Evolutionary conservation across 2,888 invertebrate species (phyloP).

Genomic region (Amiota mariae): DNA sequence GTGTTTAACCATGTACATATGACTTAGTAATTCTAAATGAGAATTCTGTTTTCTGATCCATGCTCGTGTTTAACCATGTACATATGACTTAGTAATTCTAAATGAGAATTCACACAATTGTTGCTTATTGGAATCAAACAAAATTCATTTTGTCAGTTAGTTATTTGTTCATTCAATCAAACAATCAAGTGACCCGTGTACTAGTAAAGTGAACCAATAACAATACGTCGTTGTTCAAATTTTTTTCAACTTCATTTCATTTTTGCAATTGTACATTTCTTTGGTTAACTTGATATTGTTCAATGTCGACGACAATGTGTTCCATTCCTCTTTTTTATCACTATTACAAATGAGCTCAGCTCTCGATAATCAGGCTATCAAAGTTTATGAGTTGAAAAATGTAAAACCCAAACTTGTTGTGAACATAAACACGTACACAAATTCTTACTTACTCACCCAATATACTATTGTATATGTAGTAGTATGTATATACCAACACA

Average conservation of each 20-base stretch:
- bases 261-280: background rate
- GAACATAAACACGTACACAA: background rate
- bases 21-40: too few species aligned
- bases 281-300: background rate
- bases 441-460: background rate
- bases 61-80: too few species aligned
- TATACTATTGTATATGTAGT: background rate
- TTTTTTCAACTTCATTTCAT: background rate
- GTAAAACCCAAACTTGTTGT: background rate
- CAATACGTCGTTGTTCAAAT: too few species aligned
- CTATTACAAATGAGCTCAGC: conserved; percentile 14
- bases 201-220: too few species aligned
- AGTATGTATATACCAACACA: background rate
- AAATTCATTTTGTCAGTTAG: too few species aligned
- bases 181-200: too few species aligned
- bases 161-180: too few species aligned
- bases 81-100: too few species aligned
- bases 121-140: too few species aligned
- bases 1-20: too few species aligned
- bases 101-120: too few species aligned
- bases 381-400: conserved; percentile 18
- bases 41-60: too few species aligned
- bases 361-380: conserved; percentile 28
- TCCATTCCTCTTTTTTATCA: background rate
- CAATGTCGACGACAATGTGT: background rate